Base-by-base conservation (phyloP, 2,797 vertebrate genomes). In the Mico argentatus region DNA sequence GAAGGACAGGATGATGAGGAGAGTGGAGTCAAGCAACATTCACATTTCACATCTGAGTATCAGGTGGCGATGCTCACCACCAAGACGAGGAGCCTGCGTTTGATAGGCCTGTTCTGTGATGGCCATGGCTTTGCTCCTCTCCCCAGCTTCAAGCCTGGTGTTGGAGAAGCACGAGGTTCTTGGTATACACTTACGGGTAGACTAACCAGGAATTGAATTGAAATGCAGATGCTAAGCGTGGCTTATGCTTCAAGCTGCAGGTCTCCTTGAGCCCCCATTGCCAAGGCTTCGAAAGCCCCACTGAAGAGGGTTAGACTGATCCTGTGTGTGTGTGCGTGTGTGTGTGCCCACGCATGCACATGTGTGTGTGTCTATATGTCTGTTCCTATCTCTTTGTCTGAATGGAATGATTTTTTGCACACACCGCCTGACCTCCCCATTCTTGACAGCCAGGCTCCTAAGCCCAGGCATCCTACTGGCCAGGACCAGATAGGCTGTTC, bases 51-150 rank as follows among this genome's bases (percentile, higher is more conserved):
- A 39, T 7, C 41, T 6, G 57, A 20, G 13, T 36, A 2, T 46
- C 17, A 17, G 44, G 67, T 44, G 27, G 12, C 30, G 27, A 41
- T 14, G 84, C 33, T n/a, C 14, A 4, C 79, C 52, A 41, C 86
- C 13, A 13, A 36, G 55, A 3, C 0, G 20, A 4, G 19, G 19
- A 64, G 26, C 20, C 10, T 2, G 30, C 7, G 2, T 24, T 11
- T 13, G 48, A n/a, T 17, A 67, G 67, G 48, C 24, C 33, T 19
- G 7, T 70, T 76, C 67, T 44, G 24, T 4, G 12, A 33, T 5
- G 26, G 19, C 41, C 55, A 15, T 55, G 12, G 33, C 26, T 77
- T 44, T 52, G 57, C 79, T 59, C 36, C 17, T 59, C 13, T 75
- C n/a, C 33, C 44, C 44, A 33, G 1, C 36, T 76, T 57, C 26